A percentile compares a stretch with the other conserved stretches of the same genome.
These are phyloP conservation scores for Simalia tracyae DNA, from an alignment of 2,797 vertebrate genomes.

Conservation along the genomic window DNA sequence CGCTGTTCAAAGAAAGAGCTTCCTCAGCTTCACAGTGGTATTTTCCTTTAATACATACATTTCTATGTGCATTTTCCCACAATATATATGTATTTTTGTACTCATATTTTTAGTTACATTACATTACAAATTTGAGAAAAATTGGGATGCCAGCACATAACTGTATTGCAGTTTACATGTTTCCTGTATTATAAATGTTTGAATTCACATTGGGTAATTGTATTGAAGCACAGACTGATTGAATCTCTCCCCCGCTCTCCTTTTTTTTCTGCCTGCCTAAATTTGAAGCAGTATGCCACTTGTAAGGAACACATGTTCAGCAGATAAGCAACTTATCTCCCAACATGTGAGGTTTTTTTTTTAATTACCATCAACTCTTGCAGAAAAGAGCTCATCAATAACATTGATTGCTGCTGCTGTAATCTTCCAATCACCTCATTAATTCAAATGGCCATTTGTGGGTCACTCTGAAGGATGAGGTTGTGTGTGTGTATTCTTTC, in stretches of 20 bases:
- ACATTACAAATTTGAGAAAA: background rate
- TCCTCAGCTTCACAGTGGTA: background rate
- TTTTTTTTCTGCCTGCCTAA: constrained; percentile 41
- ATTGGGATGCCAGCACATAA: background rate
- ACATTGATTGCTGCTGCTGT: background rate
- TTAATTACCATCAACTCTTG: constrained; percentile 44
- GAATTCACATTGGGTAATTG: background rate
- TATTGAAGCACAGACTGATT: background rate
- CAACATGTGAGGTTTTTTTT: constrained; percentile 43
- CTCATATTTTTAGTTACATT: background rate
- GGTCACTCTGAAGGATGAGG: background rate
- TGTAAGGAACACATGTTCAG: constrained; percentile 52
- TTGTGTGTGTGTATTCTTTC: constrained; percentile 24
- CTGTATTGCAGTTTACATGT: background rate
- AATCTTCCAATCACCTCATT: constrained; percentile 3
- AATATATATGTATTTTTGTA: background rate
- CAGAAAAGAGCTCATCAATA: constrained; percentile 50
- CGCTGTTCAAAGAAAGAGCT: background rate
- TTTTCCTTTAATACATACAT: background rate
- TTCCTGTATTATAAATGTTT: background rate
- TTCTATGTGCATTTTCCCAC: background rate
- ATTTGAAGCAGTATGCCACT: constrained; percentile 51
- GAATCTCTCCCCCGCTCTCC: constrained; percentile 1
- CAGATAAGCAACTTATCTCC: constrained; percentile 47
- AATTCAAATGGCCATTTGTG: background rate